Percentiles rank a stretch among this genome's conserved stretches.
These are phyloP conservation scores for Hypocryptadius cinnamomeus DNA, from an alignment of 2,113 vertebrate genomes.

Conservation along the genomic window DNA sequence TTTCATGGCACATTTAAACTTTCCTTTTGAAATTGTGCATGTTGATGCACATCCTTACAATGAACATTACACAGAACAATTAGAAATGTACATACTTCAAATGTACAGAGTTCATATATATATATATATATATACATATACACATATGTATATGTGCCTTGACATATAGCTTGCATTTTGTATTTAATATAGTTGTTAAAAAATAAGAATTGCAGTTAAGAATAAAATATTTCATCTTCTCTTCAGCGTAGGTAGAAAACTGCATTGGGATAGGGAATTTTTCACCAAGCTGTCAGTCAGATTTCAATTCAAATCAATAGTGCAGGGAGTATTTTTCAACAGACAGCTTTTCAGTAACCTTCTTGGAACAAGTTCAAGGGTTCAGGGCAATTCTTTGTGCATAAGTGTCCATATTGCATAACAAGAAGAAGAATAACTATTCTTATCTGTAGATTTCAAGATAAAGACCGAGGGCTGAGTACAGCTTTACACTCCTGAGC, in stretches of 20 bases:
- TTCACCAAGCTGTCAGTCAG: not conserved
- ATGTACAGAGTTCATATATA: not conserved
- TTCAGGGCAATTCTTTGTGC: not conserved
- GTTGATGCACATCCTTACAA: not conserved
- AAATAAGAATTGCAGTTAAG: not conserved
- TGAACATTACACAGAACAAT: not conserved
- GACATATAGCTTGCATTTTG: not conserved
- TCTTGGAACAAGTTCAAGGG: not conserved
- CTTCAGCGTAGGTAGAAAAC: not conserved
- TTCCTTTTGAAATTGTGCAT: not conserved
- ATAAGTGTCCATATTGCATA: not conserved
- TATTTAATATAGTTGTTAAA: not conserved
- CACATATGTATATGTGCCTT: not conserved
- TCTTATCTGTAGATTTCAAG: not conserved
- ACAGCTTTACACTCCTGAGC: not conserved
- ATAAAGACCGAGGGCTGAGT: not conserved
- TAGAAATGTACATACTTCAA: not conserved
- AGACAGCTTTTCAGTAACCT: not conserved
- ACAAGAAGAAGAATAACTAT: not conserved
- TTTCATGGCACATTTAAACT: not conserved
- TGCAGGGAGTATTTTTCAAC: not conserved
- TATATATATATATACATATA: not conserved
- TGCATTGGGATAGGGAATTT: not conserved
- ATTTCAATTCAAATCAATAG: not conserved
- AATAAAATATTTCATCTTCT: not conserved